These are phyloP conservation scores for Gryllus longicercus DNA, from an alignment of 2,888 invertebrate genomes.

Conservation along the genomic window DNA sequence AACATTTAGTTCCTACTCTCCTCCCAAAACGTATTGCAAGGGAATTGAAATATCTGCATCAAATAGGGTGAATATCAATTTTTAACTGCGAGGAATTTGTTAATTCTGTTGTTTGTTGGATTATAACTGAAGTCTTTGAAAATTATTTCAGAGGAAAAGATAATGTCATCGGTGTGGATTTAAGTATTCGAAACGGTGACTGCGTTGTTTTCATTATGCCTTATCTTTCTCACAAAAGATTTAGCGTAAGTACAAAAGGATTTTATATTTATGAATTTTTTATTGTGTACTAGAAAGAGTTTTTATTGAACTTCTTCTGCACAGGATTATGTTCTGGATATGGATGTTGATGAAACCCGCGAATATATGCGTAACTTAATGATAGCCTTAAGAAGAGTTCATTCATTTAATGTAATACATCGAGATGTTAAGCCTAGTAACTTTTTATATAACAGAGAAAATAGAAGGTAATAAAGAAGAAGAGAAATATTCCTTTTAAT, in stretches of 20 bases:
- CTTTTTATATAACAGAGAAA: conserved; percentile 76
- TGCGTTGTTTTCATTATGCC: conserved; percentile 88
- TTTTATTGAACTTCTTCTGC: conserved; percentile 27
- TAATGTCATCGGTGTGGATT: conserved; percentile 76
- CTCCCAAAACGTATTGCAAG: conserved; percentile 77
- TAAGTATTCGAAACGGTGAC: conserved; percentile 72
- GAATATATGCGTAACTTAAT: conserved; percentile 78
- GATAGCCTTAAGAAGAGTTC: conserved; percentile 73
- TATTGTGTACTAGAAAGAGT: not conserved
- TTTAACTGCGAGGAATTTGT: not conserved
- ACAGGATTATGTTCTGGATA: conserved; percentile 70
- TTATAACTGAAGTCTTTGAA: not conserved
- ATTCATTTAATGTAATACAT: conserved; percentile 80
- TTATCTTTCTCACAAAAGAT: conserved; percentile 76
- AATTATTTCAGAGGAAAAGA: conserved; percentile 62
- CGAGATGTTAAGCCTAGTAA: conserved; percentile 89
- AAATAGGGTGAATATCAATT: conserved; percentile 62
- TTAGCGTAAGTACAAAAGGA: conserved; percentile 58
- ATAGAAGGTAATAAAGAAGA: conserved; percentile 51
- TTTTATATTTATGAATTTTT: conserved; percentile 24
- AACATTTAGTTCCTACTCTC: conserved; percentile 82
- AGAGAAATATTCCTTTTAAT: too few species aligned
- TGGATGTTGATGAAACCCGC: conserved; percentile 67
- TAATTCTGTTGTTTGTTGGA: not conserved
- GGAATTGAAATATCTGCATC: conserved; percentile 73